phyloP scores from a whole-genome alignment of 2,113 vertebrate genomes.

The Galemys pyrenaicus region DNA sequence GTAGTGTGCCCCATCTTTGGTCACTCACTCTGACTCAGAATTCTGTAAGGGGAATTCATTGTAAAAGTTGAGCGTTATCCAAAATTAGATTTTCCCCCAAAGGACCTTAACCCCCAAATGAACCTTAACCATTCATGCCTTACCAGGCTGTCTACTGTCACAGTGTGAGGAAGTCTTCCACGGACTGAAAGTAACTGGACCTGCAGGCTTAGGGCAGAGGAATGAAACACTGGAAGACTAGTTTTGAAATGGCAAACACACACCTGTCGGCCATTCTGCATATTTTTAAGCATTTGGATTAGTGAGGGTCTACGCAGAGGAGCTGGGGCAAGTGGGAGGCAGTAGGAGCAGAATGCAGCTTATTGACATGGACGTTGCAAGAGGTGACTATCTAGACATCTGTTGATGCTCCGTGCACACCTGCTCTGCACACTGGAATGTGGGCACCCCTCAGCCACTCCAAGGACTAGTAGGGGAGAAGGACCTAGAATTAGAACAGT shows the following conservation, averaged over 20 bases:
- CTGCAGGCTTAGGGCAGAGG: neutral
- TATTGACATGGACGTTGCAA: accelerated
- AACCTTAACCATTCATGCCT: neutral
- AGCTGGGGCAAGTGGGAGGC: neutral
- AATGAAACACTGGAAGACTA: neutral
- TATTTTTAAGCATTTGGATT: neutral
- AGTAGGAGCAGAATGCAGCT: neutral
- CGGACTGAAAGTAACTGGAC: accelerated
- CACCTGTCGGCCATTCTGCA: neutral
- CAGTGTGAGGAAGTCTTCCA: too few relatives aligned
- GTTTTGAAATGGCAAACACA: neutral
- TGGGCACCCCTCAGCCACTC: neutral
- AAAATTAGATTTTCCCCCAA: neutral
- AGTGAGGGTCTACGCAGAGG: neutral
- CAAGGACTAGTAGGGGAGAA: neutral
- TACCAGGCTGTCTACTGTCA: neutral
- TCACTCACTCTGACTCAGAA: neutral
- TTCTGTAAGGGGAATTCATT: neutral
- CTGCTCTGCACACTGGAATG: accelerated
- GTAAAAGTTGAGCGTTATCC: neutral
- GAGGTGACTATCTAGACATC: neutral
- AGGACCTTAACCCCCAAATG: too few relatives aligned
- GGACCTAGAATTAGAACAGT: neutral
- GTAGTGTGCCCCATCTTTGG: neutral
- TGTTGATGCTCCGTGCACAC: accelerated